These are phyloP conservation scores for Platyrinchus mystaceus DNA, from an alignment of 2,797 vertebrate genomes.

Conservation along the genomic window DNA sequence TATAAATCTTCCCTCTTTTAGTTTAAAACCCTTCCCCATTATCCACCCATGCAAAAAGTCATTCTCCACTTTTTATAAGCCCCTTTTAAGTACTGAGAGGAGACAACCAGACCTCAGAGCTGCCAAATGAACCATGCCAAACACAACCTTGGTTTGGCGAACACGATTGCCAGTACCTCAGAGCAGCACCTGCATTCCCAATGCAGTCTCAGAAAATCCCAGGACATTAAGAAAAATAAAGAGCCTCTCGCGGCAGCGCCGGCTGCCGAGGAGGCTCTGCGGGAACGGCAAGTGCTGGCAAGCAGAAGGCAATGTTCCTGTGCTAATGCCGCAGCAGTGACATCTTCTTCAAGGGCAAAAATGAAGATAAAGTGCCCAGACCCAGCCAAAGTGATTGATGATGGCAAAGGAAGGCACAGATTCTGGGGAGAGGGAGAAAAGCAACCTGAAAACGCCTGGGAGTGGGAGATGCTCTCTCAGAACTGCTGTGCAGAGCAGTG, in stretches of 20 bases:
- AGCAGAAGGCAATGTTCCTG: not conserved
- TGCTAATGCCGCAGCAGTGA: not conserved
- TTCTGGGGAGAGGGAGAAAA: not conserved
- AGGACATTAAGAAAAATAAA: not conserved
- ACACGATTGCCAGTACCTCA: fast-evolving
- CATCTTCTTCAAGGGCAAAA: conserved; percentile 2
- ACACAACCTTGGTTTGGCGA: fast-evolving
- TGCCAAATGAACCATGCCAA: not conserved
- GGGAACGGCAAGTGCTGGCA: not conserved
- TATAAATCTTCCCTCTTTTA: not conserved
- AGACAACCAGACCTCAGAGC: not conserved
- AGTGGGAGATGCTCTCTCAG: fast-evolving
- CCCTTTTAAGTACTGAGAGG: not conserved
- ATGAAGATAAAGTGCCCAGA: not conserved
- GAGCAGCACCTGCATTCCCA: not conserved
- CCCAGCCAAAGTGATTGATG: not conserved
- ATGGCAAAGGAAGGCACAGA: not conserved
- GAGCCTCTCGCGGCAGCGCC: not conserved
- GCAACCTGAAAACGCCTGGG: not conserved
- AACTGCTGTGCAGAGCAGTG: fast-evolving
- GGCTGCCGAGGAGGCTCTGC: not conserved
- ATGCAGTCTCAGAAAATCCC: not conserved
- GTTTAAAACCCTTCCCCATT: not conserved
- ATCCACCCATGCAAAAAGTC: not conserved
- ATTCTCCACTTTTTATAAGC: fast-evolving